Percentiles rank a stretch among this genome's conserved stretches.
These are phyloP conservation scores for Pelagia noctiluca DNA, from an alignment of 30 jellyfish, hydroid and myxozoan species.

Conservation along the genomic window DNA sequence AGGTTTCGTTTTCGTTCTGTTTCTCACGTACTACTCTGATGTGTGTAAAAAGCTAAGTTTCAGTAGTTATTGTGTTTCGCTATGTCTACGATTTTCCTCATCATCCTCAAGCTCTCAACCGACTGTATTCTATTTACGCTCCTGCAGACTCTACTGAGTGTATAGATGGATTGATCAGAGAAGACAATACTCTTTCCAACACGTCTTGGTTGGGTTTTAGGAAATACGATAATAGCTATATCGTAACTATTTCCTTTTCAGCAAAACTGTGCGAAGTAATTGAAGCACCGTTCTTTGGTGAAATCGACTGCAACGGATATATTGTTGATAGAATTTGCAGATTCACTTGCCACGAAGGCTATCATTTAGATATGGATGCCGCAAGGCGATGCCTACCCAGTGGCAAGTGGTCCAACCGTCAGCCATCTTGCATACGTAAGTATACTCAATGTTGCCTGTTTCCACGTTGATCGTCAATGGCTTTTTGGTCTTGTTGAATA, in stretches of 20 bases:
- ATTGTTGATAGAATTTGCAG: constrained; percentile 74
- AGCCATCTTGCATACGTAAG: constrained; percentile 83
- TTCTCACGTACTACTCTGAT: too few species aligned
- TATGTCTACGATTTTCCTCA: too few species aligned
- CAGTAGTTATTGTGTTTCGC: too few species aligned
- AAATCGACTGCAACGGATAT: constrained; percentile 67
- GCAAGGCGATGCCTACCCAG: constrained; percentile 68
- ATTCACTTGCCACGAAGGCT: constrained; percentile 75
- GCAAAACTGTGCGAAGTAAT: constrained; percentile 75
- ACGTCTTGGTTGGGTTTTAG: too few species aligned
- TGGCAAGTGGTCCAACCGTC: constrained; percentile 80
- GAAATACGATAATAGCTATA: too few species aligned
- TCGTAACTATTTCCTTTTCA: constrained; percentile 24
- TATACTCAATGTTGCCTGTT: neutral
- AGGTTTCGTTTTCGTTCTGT: too few species aligned
- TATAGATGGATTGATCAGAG: too few species aligned
- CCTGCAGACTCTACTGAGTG: constrained; percentile 11
- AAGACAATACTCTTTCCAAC: too few species aligned
- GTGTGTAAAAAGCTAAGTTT: too few species aligned
- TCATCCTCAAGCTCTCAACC: too few species aligned
- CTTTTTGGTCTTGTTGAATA: too few species aligned
- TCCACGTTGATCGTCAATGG: neutral
- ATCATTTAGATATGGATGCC: constrained; percentile 43
- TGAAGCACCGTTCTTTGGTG: constrained; percentile 76
- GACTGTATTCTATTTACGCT: too few species aligned